Base-by-base conservation (phyloP, 2,888 invertebrate genomes). In the Apotomis turbidana region DNA sequence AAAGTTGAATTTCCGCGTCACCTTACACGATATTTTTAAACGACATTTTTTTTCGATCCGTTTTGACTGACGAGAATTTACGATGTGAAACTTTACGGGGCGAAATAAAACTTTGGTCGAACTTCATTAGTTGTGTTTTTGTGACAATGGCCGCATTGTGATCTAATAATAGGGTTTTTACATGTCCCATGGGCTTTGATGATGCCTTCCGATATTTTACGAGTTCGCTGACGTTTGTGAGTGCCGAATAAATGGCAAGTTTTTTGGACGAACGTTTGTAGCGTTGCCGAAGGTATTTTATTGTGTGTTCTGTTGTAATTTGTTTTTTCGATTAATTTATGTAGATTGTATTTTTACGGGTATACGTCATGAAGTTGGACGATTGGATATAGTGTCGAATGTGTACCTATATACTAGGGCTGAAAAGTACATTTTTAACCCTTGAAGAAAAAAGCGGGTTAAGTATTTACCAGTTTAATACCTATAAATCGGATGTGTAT, bases 61-160 rank as follows among this genome's bases (percentile, higher is more conserved):
- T 92, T 92, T 89, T 92, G 93, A 92, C 93, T 91, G 91, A 86
- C 86, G 88, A 86, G 86, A 84, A 93, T 93, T 92, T 93, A 93
- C 90, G 91, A 91, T 87, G 91, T 90, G 91, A 92, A 91, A 88
- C 87, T 83, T 86, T 87, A 84, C 85, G 85, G 78, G 85, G 83
- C 82, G 86, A 88, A 89, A 91, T 93, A 91, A 92, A 91, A 88
- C 83, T 84, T 78, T 78, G 84, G 83, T 80, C 81, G 81, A 81
- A 90, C 91, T 92, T 91, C 90, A 92, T 93, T 91, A 91, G 90
- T 79, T 72, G 78, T 80, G 87, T 87, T 89, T 90, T 89, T 90
- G 84, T 87, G 75, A 78, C 78, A 80, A 83, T 82, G 76, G 81
- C 78, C 75, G 80, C 82, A 84, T 88, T 89, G 88, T 88, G 78